phyloP scores from a whole-genome alignment of 2,113 vertebrate species.

The Oreotrochilus melanogaster region DNA sequence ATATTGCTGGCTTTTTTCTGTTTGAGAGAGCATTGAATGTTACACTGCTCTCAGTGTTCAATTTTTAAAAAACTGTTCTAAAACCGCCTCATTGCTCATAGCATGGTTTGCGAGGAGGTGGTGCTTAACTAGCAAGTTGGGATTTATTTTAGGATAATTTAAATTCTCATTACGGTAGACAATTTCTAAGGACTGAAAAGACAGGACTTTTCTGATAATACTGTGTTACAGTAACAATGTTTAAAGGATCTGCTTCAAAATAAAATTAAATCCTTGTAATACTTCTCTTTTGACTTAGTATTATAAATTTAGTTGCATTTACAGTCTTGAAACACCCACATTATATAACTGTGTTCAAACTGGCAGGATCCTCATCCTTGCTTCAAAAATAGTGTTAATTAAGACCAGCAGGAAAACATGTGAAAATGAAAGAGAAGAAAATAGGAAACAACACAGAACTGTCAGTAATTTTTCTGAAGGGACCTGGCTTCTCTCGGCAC shows the following conservation, averaged over 20 bases:
- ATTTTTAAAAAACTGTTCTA: background rate
- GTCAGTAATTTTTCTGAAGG: conserved; percentile 2
- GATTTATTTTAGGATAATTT: conserved; percentile 48
- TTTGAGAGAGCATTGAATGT: conserved; percentile 2
- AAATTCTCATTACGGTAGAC: conserved; percentile 8
- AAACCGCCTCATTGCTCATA: background rate
- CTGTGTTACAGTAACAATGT: background rate
- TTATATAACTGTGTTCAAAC: background rate
- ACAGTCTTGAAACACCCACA: conserved; percentile 19
- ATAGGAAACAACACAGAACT: background rate
- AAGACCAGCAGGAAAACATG: conserved; percentile 32
- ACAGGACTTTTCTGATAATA: conserved; percentile 17
- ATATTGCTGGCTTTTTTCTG: background rate
- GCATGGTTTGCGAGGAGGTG: background rate
- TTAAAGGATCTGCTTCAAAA: conserved; percentile 33
- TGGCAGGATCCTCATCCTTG: conserved; percentile 1
- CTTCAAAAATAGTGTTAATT: conserved; percentile 45
- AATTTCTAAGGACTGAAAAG: conserved; percentile 25
- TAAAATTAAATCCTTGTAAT: conserved; percentile 41
- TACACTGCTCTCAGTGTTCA: background rate
- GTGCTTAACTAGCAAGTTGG: background rate
- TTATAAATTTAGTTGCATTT: conserved; percentile 48
- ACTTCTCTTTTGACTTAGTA: conserved; percentile 6
- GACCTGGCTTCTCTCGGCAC: background rate
- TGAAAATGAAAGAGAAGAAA: conserved; percentile 21